Conservation (phyloP, 2,888 invertebrate species). For the Platerodrilus igneus region DNA sequence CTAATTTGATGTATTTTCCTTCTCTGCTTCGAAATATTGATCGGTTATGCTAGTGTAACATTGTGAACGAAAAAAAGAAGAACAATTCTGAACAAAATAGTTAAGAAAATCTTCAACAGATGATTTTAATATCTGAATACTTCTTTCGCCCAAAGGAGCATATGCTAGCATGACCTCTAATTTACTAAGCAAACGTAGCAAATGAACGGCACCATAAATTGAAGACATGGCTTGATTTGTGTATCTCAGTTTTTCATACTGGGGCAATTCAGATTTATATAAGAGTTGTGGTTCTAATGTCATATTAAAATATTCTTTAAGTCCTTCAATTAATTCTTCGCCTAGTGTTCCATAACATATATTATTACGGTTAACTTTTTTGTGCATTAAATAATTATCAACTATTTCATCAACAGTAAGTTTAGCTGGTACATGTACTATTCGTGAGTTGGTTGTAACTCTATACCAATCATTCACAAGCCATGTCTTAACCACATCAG, state of each 20-base stretch:
- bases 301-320: slow-evolving; percentile 91
- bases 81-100: slow-evolving; percentile 77
- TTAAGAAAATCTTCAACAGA: slow-evolving; percentile 88
- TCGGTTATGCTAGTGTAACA: too few relatives aligned
- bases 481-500: slow-evolving; percentile 88
- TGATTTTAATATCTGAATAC: slow-evolving; percentile 73
- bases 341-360: slow-evolving; percentile 65
- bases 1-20: too few relatives aligned
- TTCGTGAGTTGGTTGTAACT: slow-evolving; percentile 79
- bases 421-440: slow-evolving; percentile 78
- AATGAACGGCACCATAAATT: slow-evolving; percentile 86
- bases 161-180: slow-evolving; percentile 88
- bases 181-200: slow-evolving; percentile 84
- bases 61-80: slow-evolving; percentile 73
- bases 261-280: slow-evolving; percentile 90
- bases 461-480: slow-evolving; percentile 95
- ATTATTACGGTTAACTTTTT: slow-evolving; percentile 72
- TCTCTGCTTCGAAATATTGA: too few relatives aligned
- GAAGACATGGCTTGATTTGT: slow-evolving; percentile 74
- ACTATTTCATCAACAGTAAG: slow-evolving; percentile 80
- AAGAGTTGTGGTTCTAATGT: slow-evolving; percentile 87
- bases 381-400: slow-evolving; percentile 79
- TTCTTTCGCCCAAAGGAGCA: slow-evolving; percentile 82
- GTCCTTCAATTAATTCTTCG: slow-evolving; percentile 64
- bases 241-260: slow-evolving; percentile 78